Base-by-base conservation (phyloP, 2,888 invertebrate genomes). In the Drosophila nr. fundita region DNA sequence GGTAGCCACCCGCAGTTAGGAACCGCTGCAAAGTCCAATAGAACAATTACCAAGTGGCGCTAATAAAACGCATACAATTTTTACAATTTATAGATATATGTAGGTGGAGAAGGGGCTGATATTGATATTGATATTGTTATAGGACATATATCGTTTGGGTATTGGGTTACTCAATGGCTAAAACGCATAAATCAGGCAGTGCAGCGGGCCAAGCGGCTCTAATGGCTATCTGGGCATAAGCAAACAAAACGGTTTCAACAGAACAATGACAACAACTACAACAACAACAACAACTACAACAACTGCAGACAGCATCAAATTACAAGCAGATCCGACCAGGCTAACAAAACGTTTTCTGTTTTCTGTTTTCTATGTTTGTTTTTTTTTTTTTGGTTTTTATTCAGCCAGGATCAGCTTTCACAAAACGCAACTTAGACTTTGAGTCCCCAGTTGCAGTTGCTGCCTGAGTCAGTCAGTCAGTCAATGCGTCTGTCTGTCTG, bases 331-430 rank as follows among this genome's bases (percentile, higher is more conserved):
- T 81, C 78, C 57, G 66, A 75, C n/a, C 55, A 49, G 75, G 65
- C 86, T 80, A 61, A 85, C 89, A 85, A 85, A 85, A 85, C 89
- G 85, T 68, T 85, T 54, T n/a, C n/a, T 27, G 36, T 54, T 54
- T 24, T 48, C 24, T 18, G 6, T 40, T 18, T 40, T 40, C 32
- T 32, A 32, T 32, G 32, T 32, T 32, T 42, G 15, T 76, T 55
- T 63, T 27, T 18, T 15, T 24, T 15, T 27, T 5, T 6, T 32
- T 32, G 32, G 32, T 32, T 32, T 11, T 27, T 76, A 52, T 67
- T 34, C 66, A 72, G 82, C 73, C 80, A 80, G 91, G 87, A 87
- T 87, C 87, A 85, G 86, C 88, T 90, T 87, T 90, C 87, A 90
- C 88, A 73, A 74, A 73, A 81, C 70, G 73, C 89, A 83, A 89